Conservation (phyloP, 2,888 invertebrate species). For the Caenorhabditis virilis region DNA sequence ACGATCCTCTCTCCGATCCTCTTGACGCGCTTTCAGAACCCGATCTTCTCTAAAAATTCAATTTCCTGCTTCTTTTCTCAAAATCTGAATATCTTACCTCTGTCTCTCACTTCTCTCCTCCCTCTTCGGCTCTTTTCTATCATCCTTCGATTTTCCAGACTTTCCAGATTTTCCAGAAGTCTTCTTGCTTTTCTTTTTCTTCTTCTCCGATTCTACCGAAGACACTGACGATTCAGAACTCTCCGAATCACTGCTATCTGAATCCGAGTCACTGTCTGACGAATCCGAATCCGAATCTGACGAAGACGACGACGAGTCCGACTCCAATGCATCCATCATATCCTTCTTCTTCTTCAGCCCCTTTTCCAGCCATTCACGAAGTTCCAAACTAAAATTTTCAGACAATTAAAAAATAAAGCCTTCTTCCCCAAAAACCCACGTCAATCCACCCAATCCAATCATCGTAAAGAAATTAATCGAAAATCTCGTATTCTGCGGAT, state of each 20-base stretch:
- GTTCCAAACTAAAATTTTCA: slow-evolving; percentile 51
- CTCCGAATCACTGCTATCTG: slow-evolving; percentile 30
- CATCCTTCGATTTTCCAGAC: too few relatives aligned
- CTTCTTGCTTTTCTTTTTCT: slow-evolving; percentile 39
- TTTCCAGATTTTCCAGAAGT: too few relatives aligned
- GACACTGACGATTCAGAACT: slow-evolving; percentile 14
- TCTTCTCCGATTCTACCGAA: not conserved
- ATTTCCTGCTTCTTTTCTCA: not conserved
- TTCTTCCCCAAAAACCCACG: slow-evolving; percentile 72
- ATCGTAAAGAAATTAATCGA: slow-evolving; percentile 97
- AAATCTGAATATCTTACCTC: not conserved
- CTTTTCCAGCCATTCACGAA: slow-evolving; percentile 61
- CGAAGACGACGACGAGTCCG: slow-evolving; percentile 14
- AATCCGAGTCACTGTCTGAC: slow-evolving; percentile 18
- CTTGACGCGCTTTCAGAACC: not conserved
- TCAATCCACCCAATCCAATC: slow-evolving; percentile 92
- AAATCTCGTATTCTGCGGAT: slow-evolving; percentile 93
- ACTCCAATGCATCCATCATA: slow-evolving; percentile 33
- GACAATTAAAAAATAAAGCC: not conserved
- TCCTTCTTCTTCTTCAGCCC: slow-evolving; percentile 48
- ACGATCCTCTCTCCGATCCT: not conserved
- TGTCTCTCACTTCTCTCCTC: not conserved
- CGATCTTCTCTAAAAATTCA: not conserved
- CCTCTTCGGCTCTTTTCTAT: not conserved
- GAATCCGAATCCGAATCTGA: slow-evolving; percentile 24